phyloP scores from a whole-genome alignment of 2,113 vertebrate genomes.

The Mohoua ochrocephala region DNA sequence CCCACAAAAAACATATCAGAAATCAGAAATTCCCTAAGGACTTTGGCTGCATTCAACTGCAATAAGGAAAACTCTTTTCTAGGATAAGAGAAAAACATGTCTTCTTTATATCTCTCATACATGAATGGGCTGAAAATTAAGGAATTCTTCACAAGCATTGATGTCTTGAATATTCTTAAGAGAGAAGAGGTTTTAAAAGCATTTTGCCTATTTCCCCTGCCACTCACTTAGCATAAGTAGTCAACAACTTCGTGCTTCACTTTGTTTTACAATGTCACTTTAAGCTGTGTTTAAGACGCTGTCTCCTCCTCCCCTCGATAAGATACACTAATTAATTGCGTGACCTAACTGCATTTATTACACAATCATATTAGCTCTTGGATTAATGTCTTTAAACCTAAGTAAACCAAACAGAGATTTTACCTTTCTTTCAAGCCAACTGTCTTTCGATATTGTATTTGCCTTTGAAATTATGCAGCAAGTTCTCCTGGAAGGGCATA shows the following conservation, averaged over 20 bases:
- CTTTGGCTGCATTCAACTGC: neutral
- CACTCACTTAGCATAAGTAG: neutral
- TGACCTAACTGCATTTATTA: neutral
- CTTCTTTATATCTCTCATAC: neutral
- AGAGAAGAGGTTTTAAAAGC: neutral
- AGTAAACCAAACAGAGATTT: neutral
- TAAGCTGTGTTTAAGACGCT: neutral
- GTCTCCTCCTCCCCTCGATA: neutral
- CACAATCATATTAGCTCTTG: neutral
- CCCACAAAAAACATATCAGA: neutral
- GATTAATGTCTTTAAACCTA: neutral
- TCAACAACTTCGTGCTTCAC: neutral
- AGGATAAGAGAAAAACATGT: neutral
- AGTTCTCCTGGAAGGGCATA: conserved; percentile 15
- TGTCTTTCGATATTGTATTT: conserved; percentile 2
- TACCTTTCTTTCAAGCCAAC: neutral
- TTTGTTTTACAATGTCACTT: neutral
- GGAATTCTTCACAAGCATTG: neutral
- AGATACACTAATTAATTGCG: neutral
- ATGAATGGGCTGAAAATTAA: neutral
- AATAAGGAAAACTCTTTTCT: neutral
- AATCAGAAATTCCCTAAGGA: neutral
- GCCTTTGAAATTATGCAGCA: conserved; percentile 38
- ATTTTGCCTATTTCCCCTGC: neutral
- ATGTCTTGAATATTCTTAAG: neutral